phyloP scores from a whole-genome alignment of 2,113 vertebrate species.

The Microtus ochrogaster region DNA sequence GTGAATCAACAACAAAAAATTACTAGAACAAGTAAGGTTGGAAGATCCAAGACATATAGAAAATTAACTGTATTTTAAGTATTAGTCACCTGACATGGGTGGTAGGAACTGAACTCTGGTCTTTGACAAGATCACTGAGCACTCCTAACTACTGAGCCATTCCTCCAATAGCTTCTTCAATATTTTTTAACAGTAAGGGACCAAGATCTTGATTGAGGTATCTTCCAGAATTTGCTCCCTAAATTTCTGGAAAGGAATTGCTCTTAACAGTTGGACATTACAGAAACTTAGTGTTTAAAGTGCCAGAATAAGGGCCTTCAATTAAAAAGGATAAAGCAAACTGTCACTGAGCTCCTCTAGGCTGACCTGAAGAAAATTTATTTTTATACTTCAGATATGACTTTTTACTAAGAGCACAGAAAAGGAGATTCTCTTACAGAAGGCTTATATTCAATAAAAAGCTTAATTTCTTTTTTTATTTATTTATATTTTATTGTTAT shows the following conservation, averaged over 20 bases:
- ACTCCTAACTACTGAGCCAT: neutral
- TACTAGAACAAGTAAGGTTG: neutral
- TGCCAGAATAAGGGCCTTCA: conserved; percentile 16
- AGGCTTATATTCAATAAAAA: conserved; percentile 10
- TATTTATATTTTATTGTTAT: too few species aligned
- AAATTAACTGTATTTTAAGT: neutral
- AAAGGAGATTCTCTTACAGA: neutral
- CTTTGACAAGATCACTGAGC: too few species aligned
- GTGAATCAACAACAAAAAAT: neutral
- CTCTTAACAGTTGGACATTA: conserved; percentile 5
- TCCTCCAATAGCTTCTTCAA: neutral
- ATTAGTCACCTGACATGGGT: neutral
- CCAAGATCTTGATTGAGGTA: conserved; percentile 12
- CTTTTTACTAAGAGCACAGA: conserved; percentile 16
- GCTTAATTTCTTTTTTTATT: conserved; percentile 45
- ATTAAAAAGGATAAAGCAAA: conserved; percentile 28
- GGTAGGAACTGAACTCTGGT: neutral
- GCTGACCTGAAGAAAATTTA: conserved; percentile 4
- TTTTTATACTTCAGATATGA: neutral
- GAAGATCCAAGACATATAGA: neutral
- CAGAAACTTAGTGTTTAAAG: conserved; percentile 43
- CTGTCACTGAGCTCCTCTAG: conserved; percentile 14
- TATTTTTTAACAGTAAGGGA: neutral
- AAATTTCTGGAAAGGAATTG: conserved; percentile 10
- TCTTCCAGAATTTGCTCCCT: conserved; percentile 38